Evolutionary conservation across 2,888 invertebrate genomes (phyloP).

Genomic region (Cantharis rustica): DNA sequence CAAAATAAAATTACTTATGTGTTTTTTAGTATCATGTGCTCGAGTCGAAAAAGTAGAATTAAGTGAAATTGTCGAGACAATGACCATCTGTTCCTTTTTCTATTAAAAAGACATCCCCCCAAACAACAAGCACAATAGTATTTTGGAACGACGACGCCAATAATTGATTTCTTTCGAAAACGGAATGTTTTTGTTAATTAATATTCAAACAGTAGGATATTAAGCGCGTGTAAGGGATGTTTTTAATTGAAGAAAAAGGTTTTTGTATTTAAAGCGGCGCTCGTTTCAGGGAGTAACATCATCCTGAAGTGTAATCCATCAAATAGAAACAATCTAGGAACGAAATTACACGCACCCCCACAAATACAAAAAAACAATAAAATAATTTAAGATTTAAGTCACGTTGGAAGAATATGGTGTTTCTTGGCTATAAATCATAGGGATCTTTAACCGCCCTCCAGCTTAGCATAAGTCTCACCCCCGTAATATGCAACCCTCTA

Average conservation of each 20-base stretch:
- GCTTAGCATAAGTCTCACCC: conserved; percentile 42
- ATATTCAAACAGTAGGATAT: not conserved
- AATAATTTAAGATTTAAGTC: conserved; percentile 55
- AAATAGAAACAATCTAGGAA: conserved; percentile 29
- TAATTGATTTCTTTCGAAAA: not conserved
- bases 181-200: not conserved
- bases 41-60: not conserved
- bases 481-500: conserved; percentile 35
- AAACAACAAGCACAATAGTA: not conserved
- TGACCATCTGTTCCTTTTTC: not conserved
- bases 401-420: conserved; percentile 53
- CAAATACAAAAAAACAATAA: conserved; percentile 53
- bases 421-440: conserved; percentile 53
- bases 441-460: conserved; percentile 47
- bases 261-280: not conserved
- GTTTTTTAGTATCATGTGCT: conserved; percentile 2
- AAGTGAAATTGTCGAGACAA: not conserved
- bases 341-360: conserved; percentile 29
- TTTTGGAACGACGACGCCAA: not conserved
- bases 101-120: not conserved
- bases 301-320: conserved; percentile 22
- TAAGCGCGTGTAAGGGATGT: not conserved
- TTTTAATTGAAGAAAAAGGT: not conserved
- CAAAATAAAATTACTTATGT: not conserved
- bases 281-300: not conserved